A percentile compares a stretch with the other conserved stretches of the same genome.
These are phyloP conservation scores for Hetaerina americana DNA, from an alignment of 1,140 invertebrate genomes.

Conservation along the genomic window DNA sequence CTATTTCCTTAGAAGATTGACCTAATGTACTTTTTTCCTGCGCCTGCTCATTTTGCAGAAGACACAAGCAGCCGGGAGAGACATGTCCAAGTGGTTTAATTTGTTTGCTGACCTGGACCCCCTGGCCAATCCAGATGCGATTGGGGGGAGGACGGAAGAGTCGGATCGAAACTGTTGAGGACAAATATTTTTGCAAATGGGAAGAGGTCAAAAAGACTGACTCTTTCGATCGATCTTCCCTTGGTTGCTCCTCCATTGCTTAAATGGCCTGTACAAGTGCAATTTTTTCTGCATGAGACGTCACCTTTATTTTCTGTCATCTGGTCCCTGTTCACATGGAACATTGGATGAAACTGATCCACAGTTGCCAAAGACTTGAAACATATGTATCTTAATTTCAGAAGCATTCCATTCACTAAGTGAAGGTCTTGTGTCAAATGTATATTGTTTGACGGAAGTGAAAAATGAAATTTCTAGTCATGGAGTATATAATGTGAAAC, in stretches of 20 bases:
- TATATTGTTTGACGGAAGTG: too few relatives aligned
- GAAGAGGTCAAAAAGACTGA: too few relatives aligned
- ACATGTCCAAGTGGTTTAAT: slow-evolving; percentile 64
- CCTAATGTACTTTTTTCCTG: too few relatives aligned
- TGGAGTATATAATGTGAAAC: background rate
- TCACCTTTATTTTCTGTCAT: background rate
- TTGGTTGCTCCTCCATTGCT: background rate
- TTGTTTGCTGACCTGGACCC: slow-evolving; percentile 90
- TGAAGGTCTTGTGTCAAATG: too few relatives aligned
- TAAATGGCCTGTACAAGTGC: background rate
- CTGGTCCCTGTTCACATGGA: background rate
- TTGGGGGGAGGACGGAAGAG: slow-evolving; percentile 24
- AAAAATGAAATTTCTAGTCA: background rate
- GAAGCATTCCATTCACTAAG: too few relatives aligned
- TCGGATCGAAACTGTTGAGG: background rate
- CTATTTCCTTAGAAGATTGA: too few relatives aligned
- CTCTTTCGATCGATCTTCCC: too few relatives aligned
- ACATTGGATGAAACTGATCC: background rate
- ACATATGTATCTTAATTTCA: background rate
- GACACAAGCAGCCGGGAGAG: slow-evolving; percentile 22
- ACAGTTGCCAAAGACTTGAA: background rate
- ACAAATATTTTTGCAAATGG: too few relatives aligned
- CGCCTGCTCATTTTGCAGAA: too few relatives aligned
- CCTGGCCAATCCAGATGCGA: slow-evolving; percentile 58
- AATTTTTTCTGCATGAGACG: background rate